Conservation (phyloP, 2,797 vertebrate genomes). For the Dryobates pubescens region DNA sequence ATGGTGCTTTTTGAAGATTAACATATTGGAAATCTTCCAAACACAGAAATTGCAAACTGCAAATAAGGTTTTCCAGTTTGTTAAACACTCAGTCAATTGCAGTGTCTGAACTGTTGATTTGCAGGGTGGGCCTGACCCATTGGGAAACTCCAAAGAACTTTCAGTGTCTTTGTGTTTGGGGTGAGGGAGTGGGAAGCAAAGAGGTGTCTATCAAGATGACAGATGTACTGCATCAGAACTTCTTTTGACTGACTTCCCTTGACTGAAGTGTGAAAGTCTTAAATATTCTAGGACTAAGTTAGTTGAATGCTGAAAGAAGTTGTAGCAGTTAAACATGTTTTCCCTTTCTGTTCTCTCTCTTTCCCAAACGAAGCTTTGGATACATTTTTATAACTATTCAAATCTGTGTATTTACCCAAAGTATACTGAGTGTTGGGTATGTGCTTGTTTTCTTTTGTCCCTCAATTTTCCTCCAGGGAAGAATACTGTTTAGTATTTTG, state of each 20-base stretch:
- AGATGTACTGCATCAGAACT: background rate
- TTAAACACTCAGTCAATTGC: accelerated
- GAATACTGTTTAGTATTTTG: background rate
- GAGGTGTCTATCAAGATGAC: background rate
- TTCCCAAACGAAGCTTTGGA: background rate
- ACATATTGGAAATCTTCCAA: background rate
- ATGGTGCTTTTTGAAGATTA: background rate
- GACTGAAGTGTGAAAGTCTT: background rate
- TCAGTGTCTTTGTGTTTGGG: background rate
- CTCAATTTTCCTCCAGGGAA: background rate
- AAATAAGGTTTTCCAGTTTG: background rate
- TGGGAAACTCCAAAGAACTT: background rate
- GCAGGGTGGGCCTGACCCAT: background rate
- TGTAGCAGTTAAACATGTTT: background rate
- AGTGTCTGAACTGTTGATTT: background rate
- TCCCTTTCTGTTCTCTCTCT: background rate
- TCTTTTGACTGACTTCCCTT: background rate
- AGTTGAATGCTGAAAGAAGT: background rate
- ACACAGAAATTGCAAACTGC: background rate
- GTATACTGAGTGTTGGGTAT: background rate
- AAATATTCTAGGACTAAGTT: background rate
- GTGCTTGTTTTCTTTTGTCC: background rate
- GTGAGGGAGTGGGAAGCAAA: too few species aligned
- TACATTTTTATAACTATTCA: background rate
- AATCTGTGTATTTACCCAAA: background rate